Evolutionary conservation across 2,113 vertebrate species (phyloP), one percentile per base, ranked within the genome.

Genomic region (Deroptyus accipitrinus): DNA sequence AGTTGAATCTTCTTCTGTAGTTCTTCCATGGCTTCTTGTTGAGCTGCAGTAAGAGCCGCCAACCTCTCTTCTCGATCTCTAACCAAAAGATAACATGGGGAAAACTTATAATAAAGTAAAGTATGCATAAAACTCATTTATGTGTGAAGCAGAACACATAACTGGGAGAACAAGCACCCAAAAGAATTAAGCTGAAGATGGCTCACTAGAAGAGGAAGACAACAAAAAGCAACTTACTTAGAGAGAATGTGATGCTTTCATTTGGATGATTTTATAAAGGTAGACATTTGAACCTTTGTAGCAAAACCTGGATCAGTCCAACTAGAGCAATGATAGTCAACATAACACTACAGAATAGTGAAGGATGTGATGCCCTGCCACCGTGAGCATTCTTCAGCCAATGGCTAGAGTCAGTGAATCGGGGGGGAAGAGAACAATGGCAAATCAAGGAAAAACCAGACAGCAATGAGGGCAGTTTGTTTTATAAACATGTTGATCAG

Each of bases 1-100:
- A 99, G 98, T 87, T 99, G 99, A 83, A 99, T 99, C 97, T 99
- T 99, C 91, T 99, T 99, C 98, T 99, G 99, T 18, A 99, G 97
- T 91, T 99, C 99, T 93, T 99, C 99, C 99, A 99, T 98, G 68
- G 99, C 99, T 93, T 99, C 99, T 91, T 99, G 99, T 41, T 99
- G 99, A 91, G 99, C 99, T 75, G 99, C 99, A 13, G 99, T 99
- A 48, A 99, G 99, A 33, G 99, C 99, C 66, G 99, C 99, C 94
- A 99, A 92, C 12, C 99, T 98, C 89, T 99, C 99, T 73, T 99
- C 99, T 82, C 99, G 98, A 80, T 99, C 99, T 96, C 99, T 99
- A 90, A 87, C 3, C 87, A 87, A 74, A 91, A 74, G 11, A 95
- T 2, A 94, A 19, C 6, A 70, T 0, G 55, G 54, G 24, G 24